Conservation (phyloP, 2,797 vertebrate species). For the Lithobates sylvaticus region DNA sequence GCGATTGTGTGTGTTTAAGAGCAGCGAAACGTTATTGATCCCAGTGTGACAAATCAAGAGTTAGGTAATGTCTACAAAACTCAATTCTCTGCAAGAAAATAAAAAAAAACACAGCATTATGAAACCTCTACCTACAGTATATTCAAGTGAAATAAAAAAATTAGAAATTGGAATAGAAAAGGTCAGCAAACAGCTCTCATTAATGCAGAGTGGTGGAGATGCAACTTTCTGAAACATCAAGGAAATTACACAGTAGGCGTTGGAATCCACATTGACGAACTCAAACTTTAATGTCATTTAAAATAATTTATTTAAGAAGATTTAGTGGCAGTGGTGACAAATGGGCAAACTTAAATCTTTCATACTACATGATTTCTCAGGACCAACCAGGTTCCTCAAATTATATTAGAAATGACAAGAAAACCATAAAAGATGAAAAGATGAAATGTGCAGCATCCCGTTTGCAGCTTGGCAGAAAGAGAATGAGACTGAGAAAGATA, state of each 20-base stretch:
- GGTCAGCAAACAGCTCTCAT: constrained; percentile 77
- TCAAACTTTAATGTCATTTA: background rate
- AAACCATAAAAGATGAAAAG: no score
- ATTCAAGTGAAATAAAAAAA: constrained; percentile 77
- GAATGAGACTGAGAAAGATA: no score
- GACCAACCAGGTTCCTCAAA: no score
- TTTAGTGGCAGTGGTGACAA: background rate
- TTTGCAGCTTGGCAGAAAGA: no score
- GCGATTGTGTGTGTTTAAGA: constrained; percentile 87
- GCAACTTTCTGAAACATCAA: constrained; percentile 18
- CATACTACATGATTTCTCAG: background rate
- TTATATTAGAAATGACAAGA: no score
- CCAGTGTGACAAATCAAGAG: constrained; percentile 88
- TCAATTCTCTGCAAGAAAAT: constrained; percentile 88
- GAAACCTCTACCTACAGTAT: constrained; percentile 80
- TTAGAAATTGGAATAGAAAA: constrained; percentile 68
- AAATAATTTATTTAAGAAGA: background rate
- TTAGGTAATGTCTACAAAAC: constrained; percentile 90
- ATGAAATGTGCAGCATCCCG: no score
- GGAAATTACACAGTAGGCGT: constrained; percentile 1
- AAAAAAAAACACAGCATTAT: constrained; percentile 80
- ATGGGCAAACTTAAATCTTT: background rate
- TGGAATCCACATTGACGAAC: background rate
- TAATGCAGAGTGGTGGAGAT: constrained; percentile 72
- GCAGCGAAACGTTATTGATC: constrained; percentile 89